A percentile compares a stretch with the other conserved stretches of the same genome.
These are phyloP conservation scores for Sturnira hondurensis DNA, from an alignment of 2,113 vertebrate species.

Conservation along the genomic window DNA sequence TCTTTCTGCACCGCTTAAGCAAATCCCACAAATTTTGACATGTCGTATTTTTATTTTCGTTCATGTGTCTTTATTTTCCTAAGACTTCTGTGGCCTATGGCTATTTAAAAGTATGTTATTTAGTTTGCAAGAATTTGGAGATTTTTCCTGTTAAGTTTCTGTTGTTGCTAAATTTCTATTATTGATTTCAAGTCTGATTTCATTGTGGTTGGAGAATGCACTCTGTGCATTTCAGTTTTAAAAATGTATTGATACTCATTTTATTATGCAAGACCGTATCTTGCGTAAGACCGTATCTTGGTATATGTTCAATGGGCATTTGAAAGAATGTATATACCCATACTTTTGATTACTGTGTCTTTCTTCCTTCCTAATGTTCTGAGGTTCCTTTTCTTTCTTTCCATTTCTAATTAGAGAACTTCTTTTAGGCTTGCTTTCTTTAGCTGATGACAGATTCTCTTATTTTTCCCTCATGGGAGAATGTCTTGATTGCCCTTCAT, in stretches of 20 bases:
- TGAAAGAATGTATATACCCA: background rate
- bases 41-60: constrained; percentile 12
- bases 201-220: background rate
- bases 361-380: background rate
- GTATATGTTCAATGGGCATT: background rate
- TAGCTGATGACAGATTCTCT: background rate
- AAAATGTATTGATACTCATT: background rate
- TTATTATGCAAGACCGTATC: background rate
- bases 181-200: background rate
- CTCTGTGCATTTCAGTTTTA: background rate
- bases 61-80: background rate
- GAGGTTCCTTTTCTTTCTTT: background rate
- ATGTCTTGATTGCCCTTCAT: background rate
- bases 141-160: background rate
- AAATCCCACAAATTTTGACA: background rate
- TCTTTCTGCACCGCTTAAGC: background rate
- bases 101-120: background rate
- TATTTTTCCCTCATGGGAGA: background rate
- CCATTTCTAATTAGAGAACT: background rate
- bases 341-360: background rate
- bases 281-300: background rate
- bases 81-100: background rate
- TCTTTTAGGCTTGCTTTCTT: background rate
- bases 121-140: background rate
- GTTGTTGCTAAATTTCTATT: background rate